Conservation (phyloP, 2,888 invertebrate genomes). For the Ischnura elegans region DNA sequence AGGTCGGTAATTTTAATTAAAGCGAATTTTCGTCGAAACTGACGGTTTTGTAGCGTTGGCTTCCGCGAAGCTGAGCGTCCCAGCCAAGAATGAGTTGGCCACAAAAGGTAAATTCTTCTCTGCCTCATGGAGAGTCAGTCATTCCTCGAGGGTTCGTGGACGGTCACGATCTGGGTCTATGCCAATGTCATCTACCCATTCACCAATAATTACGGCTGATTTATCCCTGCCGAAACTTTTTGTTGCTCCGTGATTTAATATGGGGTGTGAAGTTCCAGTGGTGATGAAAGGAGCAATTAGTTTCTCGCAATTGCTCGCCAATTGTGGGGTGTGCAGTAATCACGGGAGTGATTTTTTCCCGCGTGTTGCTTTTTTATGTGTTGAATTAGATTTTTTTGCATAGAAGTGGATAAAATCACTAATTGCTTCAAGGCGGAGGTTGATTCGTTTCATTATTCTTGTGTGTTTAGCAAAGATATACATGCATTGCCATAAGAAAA, state of each 20-base stretch:
- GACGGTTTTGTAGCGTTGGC: neutral
- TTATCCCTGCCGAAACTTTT: neutral
- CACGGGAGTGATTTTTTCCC: neutral
- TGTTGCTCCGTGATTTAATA: neutral
- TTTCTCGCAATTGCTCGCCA: neutral
- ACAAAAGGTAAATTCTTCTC: neutral
- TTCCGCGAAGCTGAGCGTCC: neutral
- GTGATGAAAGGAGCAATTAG: neutral
- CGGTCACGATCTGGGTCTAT: neutral
- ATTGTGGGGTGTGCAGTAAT: neutral
- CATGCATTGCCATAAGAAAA: too few species aligned
- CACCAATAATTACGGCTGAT: neutral
- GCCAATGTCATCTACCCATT: slow-evolving; percentile 13
- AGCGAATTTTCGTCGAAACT: neutral
- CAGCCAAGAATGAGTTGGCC: neutral
- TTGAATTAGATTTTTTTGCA: neutral
- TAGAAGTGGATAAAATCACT: too few species aligned
- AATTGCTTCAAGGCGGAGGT: too few species aligned
- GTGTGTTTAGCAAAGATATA: too few species aligned
- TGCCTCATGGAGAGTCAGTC: neutral
- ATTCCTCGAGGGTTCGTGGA: neutral
- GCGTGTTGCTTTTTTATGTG: neutral
- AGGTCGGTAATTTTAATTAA: neutral
- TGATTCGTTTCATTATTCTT: too few species aligned
- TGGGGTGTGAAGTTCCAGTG: too few species aligned